These are phyloP conservation scores for Chitala chitala DNA, from an alignment of 2,113 vertebrate genomes.

Conservation along the genomic window DNA sequence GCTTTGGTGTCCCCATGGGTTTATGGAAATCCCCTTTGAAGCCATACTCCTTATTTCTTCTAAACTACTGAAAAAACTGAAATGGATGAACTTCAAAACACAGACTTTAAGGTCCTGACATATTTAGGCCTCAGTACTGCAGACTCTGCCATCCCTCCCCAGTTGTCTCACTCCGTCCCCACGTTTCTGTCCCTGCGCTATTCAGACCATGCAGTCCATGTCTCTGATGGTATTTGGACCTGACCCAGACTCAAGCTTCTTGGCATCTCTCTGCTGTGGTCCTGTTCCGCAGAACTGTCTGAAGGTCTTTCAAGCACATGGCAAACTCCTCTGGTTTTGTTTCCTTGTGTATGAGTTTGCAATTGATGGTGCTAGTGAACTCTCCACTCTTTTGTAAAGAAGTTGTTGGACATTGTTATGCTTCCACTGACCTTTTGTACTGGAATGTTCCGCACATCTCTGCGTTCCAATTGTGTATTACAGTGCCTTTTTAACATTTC, in stretches of 20 bases:
- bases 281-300: too few species aligned
- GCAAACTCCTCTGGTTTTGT: background rate
- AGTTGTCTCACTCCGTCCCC: background rate
- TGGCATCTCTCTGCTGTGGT: background rate
- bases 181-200: constrained; percentile 1
- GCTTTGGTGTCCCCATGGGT: background rate
- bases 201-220: background rate
- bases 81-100: background rate
- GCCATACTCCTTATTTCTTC: background rate
- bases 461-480: background rate
- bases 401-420: background rate
- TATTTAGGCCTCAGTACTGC: background rate
- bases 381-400: too few species aligned
- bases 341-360: background rate
- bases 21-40: background rate
- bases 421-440: background rate
- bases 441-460: background rate
- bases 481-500: background rate
- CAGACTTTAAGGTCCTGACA: too few species aligned
- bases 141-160: background rate
- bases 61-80: background rate
- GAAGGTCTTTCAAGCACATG: too few species aligned
- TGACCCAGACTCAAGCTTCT: background rate
- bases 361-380: too few species aligned
- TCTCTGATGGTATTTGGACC: background rate